These are phyloP conservation scores for Camelus bactrianus DNA, from an alignment of 2,113 vertebrate genomes.

Conservation along the genomic window DNA sequence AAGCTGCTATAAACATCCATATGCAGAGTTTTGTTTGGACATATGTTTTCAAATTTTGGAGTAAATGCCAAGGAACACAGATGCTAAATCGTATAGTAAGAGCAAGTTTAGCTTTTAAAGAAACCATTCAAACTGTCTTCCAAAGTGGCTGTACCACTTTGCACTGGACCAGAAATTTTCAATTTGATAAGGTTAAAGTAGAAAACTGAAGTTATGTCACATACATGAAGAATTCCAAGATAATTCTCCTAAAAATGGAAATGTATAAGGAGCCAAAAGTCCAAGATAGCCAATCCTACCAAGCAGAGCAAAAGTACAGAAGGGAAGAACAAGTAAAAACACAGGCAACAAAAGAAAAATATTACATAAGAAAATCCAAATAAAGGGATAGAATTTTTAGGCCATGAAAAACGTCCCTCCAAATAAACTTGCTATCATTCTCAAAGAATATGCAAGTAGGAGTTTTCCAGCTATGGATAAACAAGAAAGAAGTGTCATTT, in stretches of 20 bases:
- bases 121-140: neutral
- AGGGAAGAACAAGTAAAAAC: neutral
- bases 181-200: neutral
- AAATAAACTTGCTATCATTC: neutral
- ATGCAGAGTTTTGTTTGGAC: neutral
- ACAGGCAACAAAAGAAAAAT: neutral
- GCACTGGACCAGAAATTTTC: neutral
- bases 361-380: neutral
- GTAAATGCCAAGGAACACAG: neutral
- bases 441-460: neutral
- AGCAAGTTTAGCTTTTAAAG: neutral
- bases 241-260: neutral
- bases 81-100: neutral
- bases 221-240: neutral
- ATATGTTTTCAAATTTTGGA: neutral
- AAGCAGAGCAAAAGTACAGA: neutral
- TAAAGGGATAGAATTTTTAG: neutral
- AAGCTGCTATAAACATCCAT: slow-evolving; percentile 13
- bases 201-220: neutral
- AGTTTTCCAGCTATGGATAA: neutral
- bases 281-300: neutral
- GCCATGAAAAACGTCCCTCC: neutral
- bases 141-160: neutral
- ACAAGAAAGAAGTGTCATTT: slow-evolving; percentile 7
- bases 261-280: neutral